Conservation (phyloP, 23 tunicate species). For the Aplidium turbinatum region DNA sequence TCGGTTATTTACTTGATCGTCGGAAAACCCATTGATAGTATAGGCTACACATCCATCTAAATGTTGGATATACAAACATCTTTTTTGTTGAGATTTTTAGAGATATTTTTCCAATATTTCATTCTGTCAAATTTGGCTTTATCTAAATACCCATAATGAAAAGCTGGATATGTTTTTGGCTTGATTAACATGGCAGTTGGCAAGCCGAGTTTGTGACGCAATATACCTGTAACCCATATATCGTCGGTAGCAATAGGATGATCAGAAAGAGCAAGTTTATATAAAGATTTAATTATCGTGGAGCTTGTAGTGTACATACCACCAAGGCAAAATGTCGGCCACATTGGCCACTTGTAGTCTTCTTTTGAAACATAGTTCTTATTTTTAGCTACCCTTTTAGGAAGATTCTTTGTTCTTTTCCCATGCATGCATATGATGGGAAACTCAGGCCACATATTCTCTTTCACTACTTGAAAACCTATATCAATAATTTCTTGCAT, state of each 20-base stretch:
- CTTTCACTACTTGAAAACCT: neutral
- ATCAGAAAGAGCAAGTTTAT: slow-evolving; percentile 4
- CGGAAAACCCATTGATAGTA: too few species aligned
- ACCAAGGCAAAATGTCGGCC: slow-evolving; percentile 59
- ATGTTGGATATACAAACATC: too few species aligned
- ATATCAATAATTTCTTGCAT: slow-evolving; percentile 4
- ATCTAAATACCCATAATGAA: neutral
- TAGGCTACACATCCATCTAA: too few species aligned
- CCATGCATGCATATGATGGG: slow-evolving; percentile 26
- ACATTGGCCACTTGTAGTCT: slow-evolving; percentile 6
- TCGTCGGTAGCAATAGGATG: slow-evolving; percentile 35
- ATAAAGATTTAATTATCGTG: slow-evolving; percentile 11
- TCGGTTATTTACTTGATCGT: too few species aligned
- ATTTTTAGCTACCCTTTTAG: neutral
- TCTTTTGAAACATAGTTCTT: slow-evolving; percentile 29
- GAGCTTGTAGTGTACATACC: slow-evolving; percentile 56
- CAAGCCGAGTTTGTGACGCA: slow-evolving; percentile 23
- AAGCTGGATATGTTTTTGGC: neutral
- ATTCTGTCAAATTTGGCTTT: too few species aligned
- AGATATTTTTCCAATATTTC: too few species aligned
- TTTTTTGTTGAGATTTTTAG: too few species aligned
- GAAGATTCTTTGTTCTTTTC: neutral
- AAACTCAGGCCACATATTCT: slow-evolving; percentile 27
- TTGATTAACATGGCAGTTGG: slow-evolving; percentile 21
- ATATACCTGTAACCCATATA: slow-evolving; percentile 50